A percentile compares a stretch with the other conserved stretches of the same genome.
phyloP scores from a whole-genome alignment of 2,888 invertebrate species.

The Nomada goodeniana region DNA sequence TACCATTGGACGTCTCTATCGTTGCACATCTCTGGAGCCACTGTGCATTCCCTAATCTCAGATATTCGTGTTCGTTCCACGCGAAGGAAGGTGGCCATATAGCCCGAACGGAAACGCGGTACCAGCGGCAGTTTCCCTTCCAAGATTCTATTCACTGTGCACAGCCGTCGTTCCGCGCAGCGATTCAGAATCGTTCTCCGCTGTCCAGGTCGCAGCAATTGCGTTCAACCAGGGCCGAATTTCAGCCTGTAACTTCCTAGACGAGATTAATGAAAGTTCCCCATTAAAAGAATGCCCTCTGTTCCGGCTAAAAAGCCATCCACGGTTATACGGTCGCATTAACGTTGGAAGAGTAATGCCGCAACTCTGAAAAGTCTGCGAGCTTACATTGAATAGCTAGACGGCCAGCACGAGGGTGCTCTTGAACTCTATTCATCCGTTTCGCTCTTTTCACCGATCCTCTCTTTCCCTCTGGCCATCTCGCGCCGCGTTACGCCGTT shows the following conservation, averaged over 20 bases:
- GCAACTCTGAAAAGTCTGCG: conserved; percentile 69
- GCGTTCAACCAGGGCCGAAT: conserved; percentile 19
- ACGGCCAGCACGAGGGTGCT: conserved; percentile 67
- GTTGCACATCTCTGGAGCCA: not conserved
- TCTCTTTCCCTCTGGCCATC: conserved; percentile 18
- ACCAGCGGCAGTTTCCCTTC: conserved; percentile 11
- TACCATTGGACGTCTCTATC: not conserved
- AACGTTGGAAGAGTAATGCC: conserved; percentile 61
- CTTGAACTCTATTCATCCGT: conserved; percentile 78
- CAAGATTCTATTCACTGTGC: conserved; percentile 37
- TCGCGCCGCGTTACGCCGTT: conserved; percentile 21
- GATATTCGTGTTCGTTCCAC: too few relatives aligned
- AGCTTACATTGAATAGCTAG: conserved; percentile 72
- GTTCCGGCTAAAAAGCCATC: conserved; percentile 47
- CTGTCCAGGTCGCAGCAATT: conserved; percentile 7
- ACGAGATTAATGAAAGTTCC: conserved; percentile 69
- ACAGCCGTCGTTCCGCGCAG: not conserved
- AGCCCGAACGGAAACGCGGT: conserved; percentile 6
- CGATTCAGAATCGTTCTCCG: not conserved
- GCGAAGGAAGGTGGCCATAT: not conserved
- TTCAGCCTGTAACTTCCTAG: conserved; percentile 60
- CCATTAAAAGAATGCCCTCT: conserved; percentile 60
- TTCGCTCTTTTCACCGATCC: conserved; percentile 68
- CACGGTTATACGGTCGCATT: conserved; percentile 50
- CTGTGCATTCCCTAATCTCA: too few relatives aligned